Evolutionary conservation across 1,140 invertebrate species (phyloP).

Genomic region (Heliothis subflexa): DNA sequence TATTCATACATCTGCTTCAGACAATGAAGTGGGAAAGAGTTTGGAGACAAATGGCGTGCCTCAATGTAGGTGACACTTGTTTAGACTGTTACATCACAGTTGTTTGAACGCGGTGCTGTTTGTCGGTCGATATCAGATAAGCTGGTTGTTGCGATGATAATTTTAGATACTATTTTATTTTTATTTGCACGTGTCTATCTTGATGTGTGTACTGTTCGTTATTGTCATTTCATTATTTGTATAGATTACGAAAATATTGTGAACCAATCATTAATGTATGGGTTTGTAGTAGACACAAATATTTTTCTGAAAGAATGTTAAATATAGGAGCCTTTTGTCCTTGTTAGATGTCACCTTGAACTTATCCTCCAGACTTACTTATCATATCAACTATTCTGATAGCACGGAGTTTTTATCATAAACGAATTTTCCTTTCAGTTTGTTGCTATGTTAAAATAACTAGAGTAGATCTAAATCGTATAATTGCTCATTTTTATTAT

Average conservation of each 20-base stretch:
- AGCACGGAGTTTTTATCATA: not conserved
- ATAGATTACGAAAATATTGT: too few species aligned
- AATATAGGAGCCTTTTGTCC: not conserved
- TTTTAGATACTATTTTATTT: not conserved
- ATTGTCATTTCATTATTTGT: too few species aligned
- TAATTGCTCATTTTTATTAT: too few species aligned
- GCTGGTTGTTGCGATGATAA: not conserved
- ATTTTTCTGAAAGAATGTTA: not conserved
- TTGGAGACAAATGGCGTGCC: constrained; percentile 5
- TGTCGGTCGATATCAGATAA: constrained; percentile 20
- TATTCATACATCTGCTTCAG: not conserved
- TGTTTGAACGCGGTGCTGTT: not conserved
- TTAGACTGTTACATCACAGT: not conserved
- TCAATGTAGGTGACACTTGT: not conserved
- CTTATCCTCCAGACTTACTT: not conserved
- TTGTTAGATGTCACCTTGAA: not conserved
- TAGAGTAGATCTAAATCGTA: too few species aligned
- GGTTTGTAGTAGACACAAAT: too few species aligned
- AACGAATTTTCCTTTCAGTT: not conserved
- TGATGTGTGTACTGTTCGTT: too few species aligned
- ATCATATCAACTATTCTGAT: constrained; percentile 9
- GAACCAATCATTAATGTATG: too few species aligned
- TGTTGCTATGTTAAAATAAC: not conserved
- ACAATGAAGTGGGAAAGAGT: constrained; percentile 4
- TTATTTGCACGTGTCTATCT: not conserved